Evolutionary conservation across 2,888 invertebrate genomes (phyloP), one percentile per base, ranked within the genome.

Genomic region (Drosophila macrothrix): DNA sequence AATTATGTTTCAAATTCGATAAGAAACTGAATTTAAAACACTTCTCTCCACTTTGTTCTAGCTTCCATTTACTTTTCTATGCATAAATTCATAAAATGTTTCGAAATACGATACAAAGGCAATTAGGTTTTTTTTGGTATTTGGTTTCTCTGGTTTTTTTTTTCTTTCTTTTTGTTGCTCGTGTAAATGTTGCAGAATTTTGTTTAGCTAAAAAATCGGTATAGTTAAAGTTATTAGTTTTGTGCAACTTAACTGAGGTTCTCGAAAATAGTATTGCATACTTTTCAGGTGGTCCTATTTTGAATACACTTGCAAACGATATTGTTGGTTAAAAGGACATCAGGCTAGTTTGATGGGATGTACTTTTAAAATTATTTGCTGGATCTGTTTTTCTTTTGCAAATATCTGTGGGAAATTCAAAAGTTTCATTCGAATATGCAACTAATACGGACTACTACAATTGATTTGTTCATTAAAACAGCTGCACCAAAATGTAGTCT

Each of bases 101-200:
- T 90, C 76, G 78, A 87, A 84, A 91, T 89, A 89, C 83, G 90
- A 89, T 91, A 89, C 80, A 86, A 89, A 91, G 91, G 89, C 89
- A 90, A 76, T 90, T 82, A 79, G 89, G 89, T 90, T 79, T 81
- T 67, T 54, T 61, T 58, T 73, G 59, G 37, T 62, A 53, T 67
- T 77, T 67, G 31, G 55, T 70, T 63, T 81, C 60, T 66, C 29
- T 46, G 46, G 60, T 16, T 29, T 16, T n/a, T 31, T 22, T 63
- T 31, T 69, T 28, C 55, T 39, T 69, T 28, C 55, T 56, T 73
- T 39, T 64, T 50, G 31, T 63, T 78, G 29, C 50, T 67, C 29
- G 60, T 85, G 71, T 80, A 78, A 71, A 73, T 73, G 71, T 71
- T 70, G 60, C 68, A 64, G 67, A 79, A 73, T 59, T 72, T 67